These are phyloP conservation scores for Oscheius sp. DNA, from an alignment of 2,888 invertebrate species.

Conservation along the genomic window DNA sequence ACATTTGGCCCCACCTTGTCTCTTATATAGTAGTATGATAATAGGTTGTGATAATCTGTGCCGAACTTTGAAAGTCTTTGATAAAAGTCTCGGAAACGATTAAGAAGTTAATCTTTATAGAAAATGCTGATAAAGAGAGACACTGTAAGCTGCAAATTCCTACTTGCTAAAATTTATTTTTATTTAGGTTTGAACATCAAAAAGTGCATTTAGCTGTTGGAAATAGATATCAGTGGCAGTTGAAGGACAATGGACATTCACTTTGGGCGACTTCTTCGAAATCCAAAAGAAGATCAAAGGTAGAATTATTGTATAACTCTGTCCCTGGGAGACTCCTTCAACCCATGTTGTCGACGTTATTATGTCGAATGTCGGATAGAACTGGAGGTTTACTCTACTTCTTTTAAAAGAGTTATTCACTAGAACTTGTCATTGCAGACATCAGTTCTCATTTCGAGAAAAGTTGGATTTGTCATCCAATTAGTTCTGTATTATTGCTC, in stretches of 20 bases:
- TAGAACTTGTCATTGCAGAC: not conserved
- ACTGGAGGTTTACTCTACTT: not conserved
- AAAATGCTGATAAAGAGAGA: too few relatives aligned
- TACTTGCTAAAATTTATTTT: too few relatives aligned
- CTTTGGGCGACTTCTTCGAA: not conserved
- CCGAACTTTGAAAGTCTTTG: too few relatives aligned
- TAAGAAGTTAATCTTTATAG: too few relatives aligned
- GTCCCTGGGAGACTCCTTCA: not conserved
- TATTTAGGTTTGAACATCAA: too few relatives aligned
- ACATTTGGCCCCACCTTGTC: too few relatives aligned
- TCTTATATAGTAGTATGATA: too few relatives aligned
- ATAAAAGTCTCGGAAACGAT: too few relatives aligned
- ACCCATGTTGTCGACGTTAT: not conserved
- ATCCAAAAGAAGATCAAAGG: not conserved
- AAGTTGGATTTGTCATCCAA: too few relatives aligned
- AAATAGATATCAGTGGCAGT: not conserved
- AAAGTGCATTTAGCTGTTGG: not conserved
- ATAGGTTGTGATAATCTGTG: too few relatives aligned
- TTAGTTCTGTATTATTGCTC: too few relatives aligned
- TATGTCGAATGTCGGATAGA: not conserved
- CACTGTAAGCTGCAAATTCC: too few relatives aligned
- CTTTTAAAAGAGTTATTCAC: not conserved
- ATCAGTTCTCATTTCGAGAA: not conserved
- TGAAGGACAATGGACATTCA: not conserved
- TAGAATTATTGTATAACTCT: not conserved